Evolutionary conservation across 2,888 invertebrate genomes (phyloP), one percentile per base, ranked within the genome.

Genomic region (Crioceris asparagi): DNA sequence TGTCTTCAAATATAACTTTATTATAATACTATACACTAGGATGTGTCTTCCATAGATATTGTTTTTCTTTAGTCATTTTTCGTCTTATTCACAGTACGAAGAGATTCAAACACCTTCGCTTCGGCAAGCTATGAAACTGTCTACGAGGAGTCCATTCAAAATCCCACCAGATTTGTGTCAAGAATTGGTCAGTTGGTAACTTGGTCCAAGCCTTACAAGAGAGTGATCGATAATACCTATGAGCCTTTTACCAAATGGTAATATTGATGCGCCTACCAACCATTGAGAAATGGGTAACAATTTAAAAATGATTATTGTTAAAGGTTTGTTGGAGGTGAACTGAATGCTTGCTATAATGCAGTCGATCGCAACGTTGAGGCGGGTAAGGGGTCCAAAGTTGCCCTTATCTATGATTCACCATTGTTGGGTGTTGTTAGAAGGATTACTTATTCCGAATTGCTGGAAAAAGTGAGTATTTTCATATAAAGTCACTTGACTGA

Each of bases 321-420:
- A 47, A 84, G 87, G 88, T 90, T 82, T 70, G 77, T 78, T 2
- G 93, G 90, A 1, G 94, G 93, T 1, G 83, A 91, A 62, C 61
- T 93, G 59, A 94, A 92, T 53, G 90, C 91, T 0, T 91, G 92
- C 55, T 83, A 91, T 69, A 94, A 94, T 62, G 86, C 91, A 0
- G 69, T 94, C 7, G 94, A 94, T 63, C 74, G 93, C 0, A 93
- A 94, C 65, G 83, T 93, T 4, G 70, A 72, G 5, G 75, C 73
- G 0, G 92, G 92, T 0, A 70, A 73, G 10, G 92, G 90, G 0
- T 72, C 77, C 7, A 80, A 82, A 54, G 68, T 79, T 0, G 93
- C 92, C 0, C 67, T 94, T 16, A 84, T 93, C 31, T 83, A 93
- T 59, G 93, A 94, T 64, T 91, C 91, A 23, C 93, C 93, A 0